These are phyloP conservation scores for Anser cygnoides DNA, from an alignment of 2,113 vertebrate species.

Conservation along the genomic window DNA sequence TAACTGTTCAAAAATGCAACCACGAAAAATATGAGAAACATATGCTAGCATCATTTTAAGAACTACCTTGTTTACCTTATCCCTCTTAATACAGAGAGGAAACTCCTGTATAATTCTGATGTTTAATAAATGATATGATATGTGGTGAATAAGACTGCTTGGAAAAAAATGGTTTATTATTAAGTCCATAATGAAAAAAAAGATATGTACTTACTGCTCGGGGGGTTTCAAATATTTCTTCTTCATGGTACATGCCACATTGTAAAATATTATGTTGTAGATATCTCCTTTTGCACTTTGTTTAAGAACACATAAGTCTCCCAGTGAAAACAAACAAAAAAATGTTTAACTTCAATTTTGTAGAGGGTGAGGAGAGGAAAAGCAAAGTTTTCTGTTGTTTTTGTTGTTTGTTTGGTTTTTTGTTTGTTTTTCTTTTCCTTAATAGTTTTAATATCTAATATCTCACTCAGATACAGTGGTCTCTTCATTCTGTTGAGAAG, in stretches of 20 bases:
- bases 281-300: background rate
- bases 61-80: background rate
- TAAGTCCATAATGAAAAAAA: background rate
- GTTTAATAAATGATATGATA: background rate
- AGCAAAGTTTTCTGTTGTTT: background rate
- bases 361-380: background rate
- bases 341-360: background rate
- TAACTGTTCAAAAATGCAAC: background rate
- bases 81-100: background rate
- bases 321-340: background rate
- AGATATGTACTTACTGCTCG: background rate
- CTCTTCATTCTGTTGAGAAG: background rate
- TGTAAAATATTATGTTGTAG: background rate
- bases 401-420: background rate
- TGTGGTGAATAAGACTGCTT: background rate
- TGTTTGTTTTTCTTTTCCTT: background rate
- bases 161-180: background rate
- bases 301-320: background rate
- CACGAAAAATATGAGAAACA: background rate
- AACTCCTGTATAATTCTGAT: background rate
- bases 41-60: background rate
- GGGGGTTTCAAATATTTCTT: background rate
- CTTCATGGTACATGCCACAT: background rate
- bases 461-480: background rate
- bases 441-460: background rate